Evolutionary conservation across 2,888 invertebrate species (phyloP), one percentile per base, ranked within the genome.

Genomic region (Scaptomyza polygonia): DNA sequence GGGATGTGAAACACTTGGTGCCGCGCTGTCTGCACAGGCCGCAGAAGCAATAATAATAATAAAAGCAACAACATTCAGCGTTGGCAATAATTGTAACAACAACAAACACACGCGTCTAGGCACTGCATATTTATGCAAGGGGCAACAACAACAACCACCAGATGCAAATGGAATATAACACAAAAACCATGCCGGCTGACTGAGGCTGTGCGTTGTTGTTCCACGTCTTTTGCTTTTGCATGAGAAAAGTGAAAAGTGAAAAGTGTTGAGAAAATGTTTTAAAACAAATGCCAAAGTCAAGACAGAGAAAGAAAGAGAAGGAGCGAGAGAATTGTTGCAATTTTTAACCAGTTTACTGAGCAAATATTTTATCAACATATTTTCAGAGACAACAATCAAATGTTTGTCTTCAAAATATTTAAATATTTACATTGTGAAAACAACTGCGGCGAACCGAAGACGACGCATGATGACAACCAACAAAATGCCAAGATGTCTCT

Each of bases 361-460:
- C 82, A 88, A 86, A 88, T 88, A 86, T 85, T 88, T 88, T 74
- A 88, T 72, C 80, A 86, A 85, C 83, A 85, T 90, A 89, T 90
- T 90, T 90, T 90, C 86, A 88, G 80, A 90, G 85, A 88, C 79
- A 90, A 90, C 90, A 90, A 62, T 58, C 76, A 72, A 76, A 76
- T 90, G 89, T 90, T 90, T 90, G 86, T 88, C 89, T 83, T 86
- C 84, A 89, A 90, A 90, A 90, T 90, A 90, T 90, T 90, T 90
- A 89, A 90, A 90, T 90, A 90, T 90, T 90, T 90, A 90, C 88
- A 79, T 87, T 87, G 86, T 77, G 84, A 88, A 89, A 89, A 88
- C 89, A 89, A 79, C 76, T 72, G 79, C 73, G 78, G 44, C 59
- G 56, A 57, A 63, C 48, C 3, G 66, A 69, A 53, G 68, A 57